Conservation (phyloP, 2,888 invertebrate species). For the Drosophila quinaria region DNA sequence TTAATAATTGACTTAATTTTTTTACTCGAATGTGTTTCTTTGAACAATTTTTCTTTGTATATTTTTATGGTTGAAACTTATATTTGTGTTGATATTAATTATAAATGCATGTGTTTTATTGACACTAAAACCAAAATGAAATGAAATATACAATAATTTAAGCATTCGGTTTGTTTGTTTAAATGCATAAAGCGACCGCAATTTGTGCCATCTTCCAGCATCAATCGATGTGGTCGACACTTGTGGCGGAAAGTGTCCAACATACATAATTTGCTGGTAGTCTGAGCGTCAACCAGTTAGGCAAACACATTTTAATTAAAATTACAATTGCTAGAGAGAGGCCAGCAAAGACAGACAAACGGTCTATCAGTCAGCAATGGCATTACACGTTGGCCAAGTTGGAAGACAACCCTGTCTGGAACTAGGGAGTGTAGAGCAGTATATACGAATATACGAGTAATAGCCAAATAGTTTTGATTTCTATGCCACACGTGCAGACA, state of each 20-base stretch:
- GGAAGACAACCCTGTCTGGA: neutral
- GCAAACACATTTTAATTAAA: constrained; percentile 79
- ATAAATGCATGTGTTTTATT: constrained; percentile 2
- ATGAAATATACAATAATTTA: constrained; percentile 18
- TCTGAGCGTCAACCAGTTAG: constrained; percentile 22
- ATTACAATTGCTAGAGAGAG: constrained; percentile 63
- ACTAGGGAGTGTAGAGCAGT: neutral
- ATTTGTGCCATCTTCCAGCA: constrained; percentile 34
- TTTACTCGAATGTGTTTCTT: neutral
- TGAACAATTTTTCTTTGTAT: neutral
- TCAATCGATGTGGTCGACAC: constrained; percentile 50
- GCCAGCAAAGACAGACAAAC: neutral
- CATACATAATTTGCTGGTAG: constrained; percentile 45
- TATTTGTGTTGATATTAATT: neutral
- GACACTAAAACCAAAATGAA: constrained; percentile 24
- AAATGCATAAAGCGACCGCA: constrained; percentile 41
- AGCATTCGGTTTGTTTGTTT: constrained; percentile 17
- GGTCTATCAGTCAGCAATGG: constrained; percentile 17
- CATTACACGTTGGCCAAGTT: constrained; percentile 28
- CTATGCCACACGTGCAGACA: constrained; percentile 43
- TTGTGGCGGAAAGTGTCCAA: constrained; percentile 39
- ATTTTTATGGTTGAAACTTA: neutral
- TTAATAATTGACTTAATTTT: neutral
- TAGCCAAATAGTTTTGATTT: constrained; percentile 52
- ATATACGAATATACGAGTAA: constrained; percentile 38